These are phyloP conservation scores for Lithophane ornitopus DNA, from an alignment of 2,888 invertebrate species.

Conservation along the genomic window DNA sequence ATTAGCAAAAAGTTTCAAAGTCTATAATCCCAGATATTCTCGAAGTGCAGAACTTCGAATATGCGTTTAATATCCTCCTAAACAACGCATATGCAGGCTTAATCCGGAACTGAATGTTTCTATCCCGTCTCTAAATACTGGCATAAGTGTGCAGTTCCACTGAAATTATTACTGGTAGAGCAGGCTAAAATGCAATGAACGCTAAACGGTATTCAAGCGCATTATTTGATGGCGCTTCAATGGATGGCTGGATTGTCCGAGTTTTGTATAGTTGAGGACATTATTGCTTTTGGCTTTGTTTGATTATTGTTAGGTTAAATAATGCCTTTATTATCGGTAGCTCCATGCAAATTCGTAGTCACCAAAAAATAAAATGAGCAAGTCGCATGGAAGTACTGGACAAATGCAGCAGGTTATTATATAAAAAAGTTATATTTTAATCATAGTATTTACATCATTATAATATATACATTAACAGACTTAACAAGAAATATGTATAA, in stretches of 20 bases:
- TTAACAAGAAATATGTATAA: too few relatives aligned
- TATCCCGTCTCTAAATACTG: conserved; percentile 50
- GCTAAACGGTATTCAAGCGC: conserved; percentile 35
- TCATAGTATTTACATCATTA: too few relatives aligned
- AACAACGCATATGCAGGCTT: conserved; percentile 28
- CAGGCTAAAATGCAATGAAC: conserved; percentile 45
- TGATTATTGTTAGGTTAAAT: not conserved
- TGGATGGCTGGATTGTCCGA: conserved; percentile 13
- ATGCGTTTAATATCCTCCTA: conserved; percentile 21
- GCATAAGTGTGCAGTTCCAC: conserved; percentile 43
- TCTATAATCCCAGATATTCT: not conserved
- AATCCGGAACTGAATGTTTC: conserved; percentile 54
- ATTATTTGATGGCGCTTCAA: conserved; percentile 31
- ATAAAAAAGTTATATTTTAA: too few relatives aligned
- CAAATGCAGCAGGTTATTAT: not conserved
- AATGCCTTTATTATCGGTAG: not conserved
- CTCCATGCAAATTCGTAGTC: not conserved
- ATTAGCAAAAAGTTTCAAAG: not conserved
- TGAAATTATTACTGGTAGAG: conserved; percentile 43
- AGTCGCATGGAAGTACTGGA: too few relatives aligned
- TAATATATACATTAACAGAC: too few relatives aligned
- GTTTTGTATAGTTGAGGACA: conserved; percentile 20
- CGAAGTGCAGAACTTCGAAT: not conserved
- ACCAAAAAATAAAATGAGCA: not conserved
- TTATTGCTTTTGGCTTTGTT: conserved; percentile 15